These are phyloP conservation scores for Paramormyrops kingsleyae DNA, from an alignment of 2,113 vertebrate species.

Conservation along the genomic window DNA sequence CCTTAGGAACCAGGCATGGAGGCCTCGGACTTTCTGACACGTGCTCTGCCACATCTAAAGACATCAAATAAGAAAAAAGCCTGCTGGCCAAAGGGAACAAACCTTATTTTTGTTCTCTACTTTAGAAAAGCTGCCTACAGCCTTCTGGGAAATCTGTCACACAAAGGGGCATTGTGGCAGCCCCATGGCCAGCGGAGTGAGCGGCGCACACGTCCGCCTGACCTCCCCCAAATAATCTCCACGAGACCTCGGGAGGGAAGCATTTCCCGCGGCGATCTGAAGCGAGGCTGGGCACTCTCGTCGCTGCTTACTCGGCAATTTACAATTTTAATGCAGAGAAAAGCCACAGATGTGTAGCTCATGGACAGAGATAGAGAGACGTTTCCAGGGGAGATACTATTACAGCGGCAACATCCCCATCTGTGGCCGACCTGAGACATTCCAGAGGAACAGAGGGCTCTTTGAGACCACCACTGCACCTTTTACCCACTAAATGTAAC, in stretches of 20 bases:
- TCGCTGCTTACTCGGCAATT: background rate
- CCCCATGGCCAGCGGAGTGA: background rate
- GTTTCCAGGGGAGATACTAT: background rate
- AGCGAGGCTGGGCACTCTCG: background rate
- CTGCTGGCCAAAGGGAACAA: background rate
- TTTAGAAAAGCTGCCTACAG: background rate
- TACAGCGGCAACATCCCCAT: slow-evolving; percentile 36
- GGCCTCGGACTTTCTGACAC: background rate
- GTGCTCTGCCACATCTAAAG: background rate
- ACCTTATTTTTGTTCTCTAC: background rate
- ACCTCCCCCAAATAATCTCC: background rate
- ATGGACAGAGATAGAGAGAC: background rate
- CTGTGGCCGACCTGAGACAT: slow-evolving; percentile 48
- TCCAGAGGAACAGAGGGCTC: slow-evolving; percentile 67
- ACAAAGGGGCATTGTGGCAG: background rate
- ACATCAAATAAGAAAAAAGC: background rate
- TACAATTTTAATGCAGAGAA: background rate
- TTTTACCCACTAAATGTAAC: slow-evolving; percentile 68
- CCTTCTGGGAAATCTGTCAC: background rate
- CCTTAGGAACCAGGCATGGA: background rate
- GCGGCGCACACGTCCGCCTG: background rate
- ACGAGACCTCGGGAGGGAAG: background rate
- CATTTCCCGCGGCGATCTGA: background rate
- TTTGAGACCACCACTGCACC: slow-evolving; percentile 60
- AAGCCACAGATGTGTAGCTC: background rate